Evolutionary conservation across 2,888 invertebrate species (phyloP), one percentile per base, ranked within the genome.

Genomic region (Leptinotarsa tumamoca): DNA sequence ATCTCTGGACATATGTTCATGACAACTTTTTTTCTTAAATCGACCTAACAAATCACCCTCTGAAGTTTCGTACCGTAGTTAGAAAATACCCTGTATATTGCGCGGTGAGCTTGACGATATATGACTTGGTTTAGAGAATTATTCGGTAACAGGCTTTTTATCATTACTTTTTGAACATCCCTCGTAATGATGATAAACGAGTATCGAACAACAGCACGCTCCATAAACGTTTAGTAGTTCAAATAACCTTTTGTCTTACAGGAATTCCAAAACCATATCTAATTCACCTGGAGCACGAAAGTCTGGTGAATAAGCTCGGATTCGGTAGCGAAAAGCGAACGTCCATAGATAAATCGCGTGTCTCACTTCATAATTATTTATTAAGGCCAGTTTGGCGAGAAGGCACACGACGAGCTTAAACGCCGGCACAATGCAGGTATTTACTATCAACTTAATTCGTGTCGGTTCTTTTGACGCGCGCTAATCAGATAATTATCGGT

Each of bases 401-500:
- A 63, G 63, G 63, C 63, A 43, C 63, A 63, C 63, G 63, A 63
- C 63, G 43, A 33, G 43, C 63, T 43, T 63, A 63, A 63, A 63
- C n/a, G 63, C 43, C 63, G 43, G 63, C 63, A 63, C 63, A 63
- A 63, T 63, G 63, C 43, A 63, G 63, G 63, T 63, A 63, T 63
- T 63, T 63, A 58, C 58, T 58, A 63, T 63, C 63, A 43, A 63
- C 63, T 63, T 33, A 63, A 63, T 63, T 79, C 54, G 71, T 71
- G 75, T 71, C 80, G 78, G 80, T 74, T 71, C 75, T 76, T 78
- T 80, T 80, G 77, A 80, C 73, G 69, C 58, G 68, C 74, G 77
- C 77, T 80, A 78, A 80, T 80, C 78, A 76, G 75, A 77, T 80
- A 80, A 80, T 80, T 77, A 78, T 78, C 77, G 76, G 79, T 73